Evolutionary conservation across 2,797 vertebrate genomes (phyloP), one percentile per base, ranked within the genome.

Genomic region (Gorsachius magnificus): DNA sequence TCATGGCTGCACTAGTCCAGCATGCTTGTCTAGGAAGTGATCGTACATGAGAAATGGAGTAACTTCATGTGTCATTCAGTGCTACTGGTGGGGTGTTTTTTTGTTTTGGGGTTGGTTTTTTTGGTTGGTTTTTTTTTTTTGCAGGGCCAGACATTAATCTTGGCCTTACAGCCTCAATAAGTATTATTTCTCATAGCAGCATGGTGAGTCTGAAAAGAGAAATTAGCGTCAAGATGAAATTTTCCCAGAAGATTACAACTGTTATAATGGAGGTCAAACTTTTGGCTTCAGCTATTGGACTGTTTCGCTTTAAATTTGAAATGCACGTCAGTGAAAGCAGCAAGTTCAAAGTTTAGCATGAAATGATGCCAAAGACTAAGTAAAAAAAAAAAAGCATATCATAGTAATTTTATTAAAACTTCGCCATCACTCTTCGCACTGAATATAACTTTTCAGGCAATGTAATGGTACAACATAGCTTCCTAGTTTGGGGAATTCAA

Each of bases 241-340:
- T 97, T 95, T 94, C 95, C 93, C 96, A 96, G 94, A 94, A 97
- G 96, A 96, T 91, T 96, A 86, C 66, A 90, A 36, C 82, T 82
- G 82, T 94, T 95, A 18, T 69, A 96, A 86, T 91, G 89, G 85
- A 97, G 95, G 97, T 96, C 97, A 96, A 82, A 88, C 92, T 93
- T 91, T 91, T 96, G 97, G 96, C 95, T 96, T 96, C 74, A 76
- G 48, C 36, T 96, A n/a, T 91, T 94, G 89, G 93, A 92, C 82
- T 93, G 69, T 90, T 96, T 43, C 1, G 0, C 80, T 91, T 96
- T 91, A 95, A 92, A 92, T 84, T 97, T 93, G 90, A 95, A 97
- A 85, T 70, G 63, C 66, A 19, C 51, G 35, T 92, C 84, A 96
- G 36, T 72, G 78, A 82, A 92, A 94, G 82, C 79, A 95, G 76